Conservation (phyloP, 2,797 vertebrate species). For the Diglossa cyanea region DNA sequence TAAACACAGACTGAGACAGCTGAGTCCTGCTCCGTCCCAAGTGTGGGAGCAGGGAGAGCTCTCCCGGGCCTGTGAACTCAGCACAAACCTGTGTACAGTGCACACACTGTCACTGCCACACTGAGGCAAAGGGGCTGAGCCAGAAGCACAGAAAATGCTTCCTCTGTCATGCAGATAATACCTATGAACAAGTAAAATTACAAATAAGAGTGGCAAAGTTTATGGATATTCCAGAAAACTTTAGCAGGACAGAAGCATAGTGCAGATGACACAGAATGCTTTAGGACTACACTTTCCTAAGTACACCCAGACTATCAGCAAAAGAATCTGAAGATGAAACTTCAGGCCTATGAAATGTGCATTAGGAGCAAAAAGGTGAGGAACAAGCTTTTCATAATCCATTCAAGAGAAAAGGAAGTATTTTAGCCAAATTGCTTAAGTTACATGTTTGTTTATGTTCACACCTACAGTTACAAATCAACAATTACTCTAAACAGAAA, state of each 20-base stretch:
- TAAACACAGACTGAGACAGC: not conserved
- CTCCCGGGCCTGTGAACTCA: not conserved
- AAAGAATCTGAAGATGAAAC: not conserved
- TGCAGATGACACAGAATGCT: not conserved
- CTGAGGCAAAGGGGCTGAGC: not conserved
- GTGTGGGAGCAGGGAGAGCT: not conserved
- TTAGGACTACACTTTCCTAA: not conserved
- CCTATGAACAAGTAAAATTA: not conserved
- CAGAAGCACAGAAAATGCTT: not conserved
- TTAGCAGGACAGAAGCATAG: not conserved
- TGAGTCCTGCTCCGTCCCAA: not conserved
- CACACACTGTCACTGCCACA: not conserved
- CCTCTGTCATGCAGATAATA: not conserved
- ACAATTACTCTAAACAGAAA: constrained; percentile 52
- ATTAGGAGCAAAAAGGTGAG: not conserved
- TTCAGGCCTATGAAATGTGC: not conserved
- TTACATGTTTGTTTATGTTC: constrained; percentile 55
- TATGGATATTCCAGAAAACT: not conserved
- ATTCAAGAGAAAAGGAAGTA: not conserved
- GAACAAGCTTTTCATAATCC: not conserved
- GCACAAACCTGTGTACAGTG: not conserved
- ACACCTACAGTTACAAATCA: constrained; percentile 52
- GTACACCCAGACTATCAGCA: not conserved
- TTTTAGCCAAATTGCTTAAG: not conserved
- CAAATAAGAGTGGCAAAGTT: not conserved